Evolutionary conservation across 1,140 invertebrate genomes (phyloP).

Genomic region (Pogonognathellus flavescens): DNA sequence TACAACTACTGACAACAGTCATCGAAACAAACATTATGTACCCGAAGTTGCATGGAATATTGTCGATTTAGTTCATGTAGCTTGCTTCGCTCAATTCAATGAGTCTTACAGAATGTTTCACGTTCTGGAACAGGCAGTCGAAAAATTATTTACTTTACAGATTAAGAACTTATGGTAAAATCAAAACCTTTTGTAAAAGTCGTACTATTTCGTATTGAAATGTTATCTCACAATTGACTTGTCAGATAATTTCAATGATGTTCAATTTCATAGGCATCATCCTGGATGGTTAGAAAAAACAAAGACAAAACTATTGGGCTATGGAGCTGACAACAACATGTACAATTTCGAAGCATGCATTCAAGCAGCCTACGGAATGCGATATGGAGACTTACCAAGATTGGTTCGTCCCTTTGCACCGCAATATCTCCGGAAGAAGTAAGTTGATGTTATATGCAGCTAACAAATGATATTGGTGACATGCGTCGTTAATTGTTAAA

Average conservation of each 20-base stretch:
- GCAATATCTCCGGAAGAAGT: conserved; percentile 51
- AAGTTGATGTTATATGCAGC: neutral
- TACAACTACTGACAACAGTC: neutral
- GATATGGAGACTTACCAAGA: conserved; percentile 48
- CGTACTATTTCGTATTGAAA: neutral
- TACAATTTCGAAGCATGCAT: conserved; percentile 60
- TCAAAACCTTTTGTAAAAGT: neutral
- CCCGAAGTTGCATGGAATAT: conserved; percentile 61
- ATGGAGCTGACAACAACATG: conserved; percentile 54
- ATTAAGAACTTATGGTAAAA: conserved; percentile 62
- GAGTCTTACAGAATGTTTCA: conserved; percentile 64
- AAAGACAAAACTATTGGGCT: conserved; percentile 53
- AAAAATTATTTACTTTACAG: conserved; percentile 59
- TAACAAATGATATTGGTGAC: too few species aligned
- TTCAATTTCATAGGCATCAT: conserved; percentile 46
- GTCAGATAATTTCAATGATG: too few species aligned
- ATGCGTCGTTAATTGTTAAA: too few species aligned
- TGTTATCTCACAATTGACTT: too few species aligned
- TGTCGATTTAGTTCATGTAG: conserved; percentile 59
- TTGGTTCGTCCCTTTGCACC: conserved; percentile 52
- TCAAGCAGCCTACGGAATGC: conserved; percentile 43
- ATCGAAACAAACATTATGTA: conserved; percentile 53
- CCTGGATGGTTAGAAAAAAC: conserved; percentile 57
- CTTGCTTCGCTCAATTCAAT: conserved; percentile 61
- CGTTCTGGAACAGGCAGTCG: conserved; percentile 58